Evolutionary conservation across 2,888 invertebrate genomes (phyloP).

Genomic region (Epinotia demarniana): DNA sequence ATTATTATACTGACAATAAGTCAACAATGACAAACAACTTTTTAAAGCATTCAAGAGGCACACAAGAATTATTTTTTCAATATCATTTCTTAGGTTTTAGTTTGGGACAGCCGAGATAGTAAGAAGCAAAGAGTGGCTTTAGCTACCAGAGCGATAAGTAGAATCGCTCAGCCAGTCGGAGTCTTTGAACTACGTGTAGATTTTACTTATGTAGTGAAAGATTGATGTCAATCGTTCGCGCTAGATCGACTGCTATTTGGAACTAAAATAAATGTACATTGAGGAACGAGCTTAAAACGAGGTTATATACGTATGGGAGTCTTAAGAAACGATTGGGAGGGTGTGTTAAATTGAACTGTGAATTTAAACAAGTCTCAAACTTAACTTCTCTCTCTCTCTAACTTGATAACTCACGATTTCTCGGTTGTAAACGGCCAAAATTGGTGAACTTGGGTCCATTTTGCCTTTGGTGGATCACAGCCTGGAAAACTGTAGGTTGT

Average conservation of each 20-base stretch:
- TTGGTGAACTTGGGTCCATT: neutral
- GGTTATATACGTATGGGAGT: neutral
- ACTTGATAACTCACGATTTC: too few species aligned
- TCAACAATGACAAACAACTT: neutral
- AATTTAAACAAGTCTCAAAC: too few species aligned
- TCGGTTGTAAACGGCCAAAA: too few species aligned
- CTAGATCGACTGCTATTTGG: constrained; percentile 21
- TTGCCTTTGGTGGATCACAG: neutral
- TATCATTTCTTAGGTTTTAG: neutral
- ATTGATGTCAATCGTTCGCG: constrained; percentile 25
- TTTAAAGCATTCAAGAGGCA: neutral
- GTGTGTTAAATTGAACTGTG: too few species aligned
- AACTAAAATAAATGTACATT: constrained; percentile 16
- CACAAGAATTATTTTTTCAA: neutral
- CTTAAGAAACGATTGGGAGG: neutral
- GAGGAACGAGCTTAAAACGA: neutral
- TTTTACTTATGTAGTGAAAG: constrained; percentile 28
- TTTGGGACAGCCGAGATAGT: constrained; percentile 11
- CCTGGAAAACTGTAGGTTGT: neutral
- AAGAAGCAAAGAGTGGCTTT: constrained; percentile 31
- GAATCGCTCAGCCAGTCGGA: constrained; percentile 26
- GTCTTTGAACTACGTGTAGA: constrained; percentile 31
- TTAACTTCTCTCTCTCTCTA: too few species aligned
- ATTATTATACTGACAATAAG: too few species aligned
- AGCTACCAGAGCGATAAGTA: constrained; percentile 37